Base-by-base conservation (phyloP, 2,797 vertebrate species). In the Amniataba percoides region DNA sequence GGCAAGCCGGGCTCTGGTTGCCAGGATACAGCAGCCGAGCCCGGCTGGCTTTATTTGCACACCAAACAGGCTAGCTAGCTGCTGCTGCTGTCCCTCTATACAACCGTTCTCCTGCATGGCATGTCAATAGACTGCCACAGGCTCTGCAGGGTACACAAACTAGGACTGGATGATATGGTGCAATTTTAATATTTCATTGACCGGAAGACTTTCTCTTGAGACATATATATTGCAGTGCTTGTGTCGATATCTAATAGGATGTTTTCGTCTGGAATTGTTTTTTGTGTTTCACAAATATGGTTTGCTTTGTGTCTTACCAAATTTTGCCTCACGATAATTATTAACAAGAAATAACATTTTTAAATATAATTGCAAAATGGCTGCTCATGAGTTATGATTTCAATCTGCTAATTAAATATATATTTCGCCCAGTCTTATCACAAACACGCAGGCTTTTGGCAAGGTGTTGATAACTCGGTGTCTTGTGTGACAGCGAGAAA, bases 21-120 rank as follows among this genome's bases (percentile, higher is more conserved):
- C 96, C 93, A 79, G 93, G 96, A 95, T 95, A 96, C 96, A 62
- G 89, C 75, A 90, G 86, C 77, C 16, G 90, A 90, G 94, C 90
- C 90, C 71, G 90, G 70, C 71, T 86, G 89, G 91, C 63, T 78
- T 51, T 96, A 93, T 97, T 96, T 96, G 95, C 94, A 92, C 94
- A 94, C 92, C 89, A 93, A 92, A 95, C 92, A 89, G 89, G 87
- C 85, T 85, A 85, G 91, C 90, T 89, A 85, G 86, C 80, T 82
- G 68, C 77, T 84, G 74, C 69, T 71, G 78, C 62, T 72, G 59
- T 75, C 75, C 63, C 74, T 77, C 84, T 87, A 58, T 85, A 83
- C 27, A 66, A 72, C 52, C 57, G 19, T 71, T 68, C 31, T 77
- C 40, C 58, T 81, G 64, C 80, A 83, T 71, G 19, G 66, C 71